Evolutionary conservation across 1,140 invertebrate species (phyloP).

Genomic region (Microplitis mediator): DNA sequence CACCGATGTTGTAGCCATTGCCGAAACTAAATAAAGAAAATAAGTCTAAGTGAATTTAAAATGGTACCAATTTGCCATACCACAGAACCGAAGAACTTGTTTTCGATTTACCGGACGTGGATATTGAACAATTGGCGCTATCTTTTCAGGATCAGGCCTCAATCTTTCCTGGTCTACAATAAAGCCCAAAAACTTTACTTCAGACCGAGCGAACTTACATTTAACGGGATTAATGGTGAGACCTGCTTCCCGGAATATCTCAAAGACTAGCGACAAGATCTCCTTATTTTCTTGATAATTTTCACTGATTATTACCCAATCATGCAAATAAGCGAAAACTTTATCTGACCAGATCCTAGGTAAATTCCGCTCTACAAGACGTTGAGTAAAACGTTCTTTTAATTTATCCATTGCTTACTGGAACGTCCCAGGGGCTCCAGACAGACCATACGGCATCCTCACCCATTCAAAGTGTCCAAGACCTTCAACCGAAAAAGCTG

Average conservation of each 20-base stretch:
- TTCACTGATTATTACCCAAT: constrained; percentile 13
- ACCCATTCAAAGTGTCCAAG: constrained; percentile 51
- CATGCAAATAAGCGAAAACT: constrained; percentile 18
- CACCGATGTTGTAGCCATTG: no score
- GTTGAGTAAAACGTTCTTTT: not conserved
- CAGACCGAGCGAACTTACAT: constrained; percentile 1
- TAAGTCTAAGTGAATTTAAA: no score
- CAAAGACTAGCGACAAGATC: not conserved
- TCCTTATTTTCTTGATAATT: constrained; percentile 8
- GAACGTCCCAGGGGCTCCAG: constrained; percentile 44
- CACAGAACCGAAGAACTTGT: constrained; percentile 1
- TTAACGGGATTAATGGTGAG: constrained; percentile 14
- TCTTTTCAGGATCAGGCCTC: constrained; percentile 9
- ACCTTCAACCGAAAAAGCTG: constrained; percentile 40
- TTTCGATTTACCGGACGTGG: not conserved
- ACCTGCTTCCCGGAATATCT: constrained; percentile 4
- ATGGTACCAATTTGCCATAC: constrained; percentile 18
- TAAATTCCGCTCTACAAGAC: not conserved
- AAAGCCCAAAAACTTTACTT: constrained; percentile 18
- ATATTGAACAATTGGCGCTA: not conserved
- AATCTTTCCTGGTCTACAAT: constrained; percentile 11
- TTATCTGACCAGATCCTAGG: not conserved
- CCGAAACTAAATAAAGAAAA: no score
- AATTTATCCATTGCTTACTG: not conserved
- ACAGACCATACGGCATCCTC: constrained; percentile 58